A percentile compares a stretch with the other conserved stretches of the same genome.
These are phyloP conservation scores for Chelonus formosanus DNA, from an alignment of 2,888 invertebrate genomes.

Conservation along the genomic window DNA sequence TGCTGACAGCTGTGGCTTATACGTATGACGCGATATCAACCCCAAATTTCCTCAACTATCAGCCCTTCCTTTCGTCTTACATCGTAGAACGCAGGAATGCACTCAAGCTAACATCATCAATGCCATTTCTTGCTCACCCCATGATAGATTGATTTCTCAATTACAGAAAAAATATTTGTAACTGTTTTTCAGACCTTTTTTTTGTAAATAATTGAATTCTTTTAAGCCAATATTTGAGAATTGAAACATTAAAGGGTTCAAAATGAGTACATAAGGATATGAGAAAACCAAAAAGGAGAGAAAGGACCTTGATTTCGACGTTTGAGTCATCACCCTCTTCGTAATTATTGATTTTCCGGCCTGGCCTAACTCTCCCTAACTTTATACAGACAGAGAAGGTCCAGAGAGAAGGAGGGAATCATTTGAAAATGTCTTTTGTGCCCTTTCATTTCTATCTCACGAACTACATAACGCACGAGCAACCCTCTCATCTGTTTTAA, in stretches of 20 bases:
- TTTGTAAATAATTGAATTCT: no score
- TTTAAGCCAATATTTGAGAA: no score
- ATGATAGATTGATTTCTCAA: conserved; percentile 36
- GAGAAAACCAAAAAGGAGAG: conserved; percentile 25
- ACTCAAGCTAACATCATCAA: conserved; percentile 55
- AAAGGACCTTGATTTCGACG: conserved; percentile 62
- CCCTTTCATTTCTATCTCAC: conserved; percentile 52
- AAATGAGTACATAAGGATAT: conserved; percentile 8
- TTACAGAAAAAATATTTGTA: not conserved
- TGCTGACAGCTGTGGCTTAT: conserved; percentile 65
- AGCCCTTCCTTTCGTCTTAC: conserved; percentile 51
- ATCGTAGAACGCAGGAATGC: conserved; percentile 60
- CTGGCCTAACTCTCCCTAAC: conserved; percentile 60
- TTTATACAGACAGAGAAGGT: conserved; percentile 52
- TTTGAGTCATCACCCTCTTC: conserved; percentile 64
- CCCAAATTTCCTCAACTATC: conserved; percentile 57
- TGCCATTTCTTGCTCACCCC: conserved; percentile 28
- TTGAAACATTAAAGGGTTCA: conserved; percentile 7
- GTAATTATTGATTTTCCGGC: conserved; percentile 65
- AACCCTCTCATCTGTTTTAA: conserved; percentile 7
- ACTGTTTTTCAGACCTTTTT: no score
- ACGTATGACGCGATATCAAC: conserved; percentile 65
- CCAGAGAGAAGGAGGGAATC: conserved; percentile 45
- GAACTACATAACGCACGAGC: conserved; percentile 49
- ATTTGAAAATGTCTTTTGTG: conserved; percentile 51